Conservation (phyloP, 2,113 vertebrate genomes). For the Chionis minor region DNA sequence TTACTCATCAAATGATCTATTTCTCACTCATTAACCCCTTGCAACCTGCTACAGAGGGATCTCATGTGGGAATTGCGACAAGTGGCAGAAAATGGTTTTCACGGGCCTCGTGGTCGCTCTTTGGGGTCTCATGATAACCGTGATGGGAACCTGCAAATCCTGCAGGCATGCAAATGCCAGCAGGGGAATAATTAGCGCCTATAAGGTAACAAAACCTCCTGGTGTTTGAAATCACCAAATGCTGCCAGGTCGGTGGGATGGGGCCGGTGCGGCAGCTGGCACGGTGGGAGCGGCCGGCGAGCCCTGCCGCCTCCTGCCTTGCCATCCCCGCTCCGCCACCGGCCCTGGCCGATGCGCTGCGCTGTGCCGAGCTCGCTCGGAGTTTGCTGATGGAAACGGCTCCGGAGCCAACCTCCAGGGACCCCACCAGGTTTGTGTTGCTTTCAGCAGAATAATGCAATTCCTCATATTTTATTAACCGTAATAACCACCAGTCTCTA, state of each 20-base stretch:
- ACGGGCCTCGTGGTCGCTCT: accelerated
- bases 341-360: accelerated
- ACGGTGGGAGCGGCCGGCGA: too few relatives aligned
- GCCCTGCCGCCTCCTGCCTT: too few relatives aligned
- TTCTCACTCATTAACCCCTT: background rate
- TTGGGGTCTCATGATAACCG: background rate
- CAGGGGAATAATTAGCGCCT: background rate
- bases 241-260: background rate
- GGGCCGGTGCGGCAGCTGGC: too few relatives aligned
- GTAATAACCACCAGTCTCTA: conserved; percentile 68
- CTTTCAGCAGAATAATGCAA: conserved; percentile 64
- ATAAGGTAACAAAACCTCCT: background rate
- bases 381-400: conserved; percentile 46
- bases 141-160: background rate
- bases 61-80: accelerated
- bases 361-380: background rate
- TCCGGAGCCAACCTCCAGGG: conserved; percentile 37
- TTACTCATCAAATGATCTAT: background rate
- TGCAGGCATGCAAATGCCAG: accelerated
- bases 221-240: accelerated
- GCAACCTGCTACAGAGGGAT: background rate
- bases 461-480: conserved; percentile 76
- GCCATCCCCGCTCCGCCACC: too few relatives aligned
- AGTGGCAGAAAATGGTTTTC: background rate
- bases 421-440: background rate